Percentiles rank a stretch among this genome's conserved stretches.
Evolutionary conservation across 2,113 vertebrate species (phyloP).

Genomic region (Zeus faber): DNA sequence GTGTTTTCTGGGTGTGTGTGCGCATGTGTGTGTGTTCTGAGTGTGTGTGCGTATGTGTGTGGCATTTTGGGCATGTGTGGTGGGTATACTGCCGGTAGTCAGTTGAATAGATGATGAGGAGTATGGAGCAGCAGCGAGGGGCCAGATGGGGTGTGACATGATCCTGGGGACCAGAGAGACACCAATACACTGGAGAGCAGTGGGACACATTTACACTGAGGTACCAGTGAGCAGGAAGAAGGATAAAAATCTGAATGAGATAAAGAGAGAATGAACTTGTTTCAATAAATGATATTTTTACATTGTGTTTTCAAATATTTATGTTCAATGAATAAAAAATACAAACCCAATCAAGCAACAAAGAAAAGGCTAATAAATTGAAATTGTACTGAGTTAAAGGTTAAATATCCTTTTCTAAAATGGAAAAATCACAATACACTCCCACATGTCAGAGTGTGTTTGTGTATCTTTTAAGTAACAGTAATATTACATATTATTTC

Average conservation of each 20-base stretch:
- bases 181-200: conserved; percentile 17
- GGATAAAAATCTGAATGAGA: neutral
- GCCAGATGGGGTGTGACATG: conserved; percentile 57
- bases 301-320: too few relatives aligned
- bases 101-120: conserved; percentile 40
- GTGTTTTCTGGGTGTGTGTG: neutral
- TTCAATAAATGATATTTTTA: too few relatives aligned
- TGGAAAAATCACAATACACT: too few relatives aligned
- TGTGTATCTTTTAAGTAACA: too few relatives aligned
- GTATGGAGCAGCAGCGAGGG: conserved; percentile 30
- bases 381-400: too few relatives aligned
- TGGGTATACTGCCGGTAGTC: conserved; percentile 34
- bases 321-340: too few relatives aligned
- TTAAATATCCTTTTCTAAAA: too few relatives aligned
- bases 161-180: conserved; percentile 26
- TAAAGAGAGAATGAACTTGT: neutral
- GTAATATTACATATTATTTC: too few relatives aligned
- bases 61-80: neutral
- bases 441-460: too few relatives aligned
- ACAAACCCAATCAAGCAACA: too few relatives aligned
- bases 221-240: neutral
- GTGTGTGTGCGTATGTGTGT: conserved; percentile 6
- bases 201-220: conserved; percentile 9
- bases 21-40: conserved; percentile 6
- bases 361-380: too few relatives aligned